Base-by-base conservation (phyloP, 2,113 vertebrate genomes). In the Thryonomys swinderianus region DNA sequence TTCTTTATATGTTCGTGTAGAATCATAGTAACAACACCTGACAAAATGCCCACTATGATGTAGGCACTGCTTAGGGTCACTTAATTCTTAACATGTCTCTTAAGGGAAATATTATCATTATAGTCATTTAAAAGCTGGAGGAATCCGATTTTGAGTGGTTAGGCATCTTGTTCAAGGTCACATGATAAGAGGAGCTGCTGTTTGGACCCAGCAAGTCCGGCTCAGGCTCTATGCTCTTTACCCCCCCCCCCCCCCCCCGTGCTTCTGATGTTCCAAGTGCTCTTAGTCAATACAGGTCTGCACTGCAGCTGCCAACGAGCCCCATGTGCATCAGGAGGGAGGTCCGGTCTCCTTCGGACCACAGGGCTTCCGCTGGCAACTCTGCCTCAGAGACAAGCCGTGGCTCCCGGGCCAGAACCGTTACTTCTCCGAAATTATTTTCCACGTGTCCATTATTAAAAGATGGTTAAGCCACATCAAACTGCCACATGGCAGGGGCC, bases 51-150 rank as follows among this genome's bases (percentile, higher is more conserved):
- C 23, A 21, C 18, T 51, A 42, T 42, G 14, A 95, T 48, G 42
- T 14, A 5, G 30, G 34, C 1, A 91, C 30, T 64, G 1, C 76
- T 91, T 81, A 53, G 55, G 37, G 67, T 51, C 11, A 42, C 25
- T 83, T 48, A 78, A 61, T 45, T 48, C 42, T 82, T 79, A 34
- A 10, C 61, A 67, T 0, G 18, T 18, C 37, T 62, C 42, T 76
- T 32, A 71, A 34, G 91, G 69, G 78, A 83, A 42, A 25, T 25
- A n/a, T 81, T 87, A 45, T 20, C 7, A 23, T 73, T 59, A 34
- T 3, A 88, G 42, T 57, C 40, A 48, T 84, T 53, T 90, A 48
- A 94, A 37, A 48, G 7, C n/a, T 94, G 80, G 90, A 93, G 84
- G 59, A 57, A 48, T 10, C 45, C 2, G 37, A 8, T 66, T 21